Base-by-base conservation (phyloP, 2,797 vertebrate genomes). In the Miichthys miiuy region DNA sequence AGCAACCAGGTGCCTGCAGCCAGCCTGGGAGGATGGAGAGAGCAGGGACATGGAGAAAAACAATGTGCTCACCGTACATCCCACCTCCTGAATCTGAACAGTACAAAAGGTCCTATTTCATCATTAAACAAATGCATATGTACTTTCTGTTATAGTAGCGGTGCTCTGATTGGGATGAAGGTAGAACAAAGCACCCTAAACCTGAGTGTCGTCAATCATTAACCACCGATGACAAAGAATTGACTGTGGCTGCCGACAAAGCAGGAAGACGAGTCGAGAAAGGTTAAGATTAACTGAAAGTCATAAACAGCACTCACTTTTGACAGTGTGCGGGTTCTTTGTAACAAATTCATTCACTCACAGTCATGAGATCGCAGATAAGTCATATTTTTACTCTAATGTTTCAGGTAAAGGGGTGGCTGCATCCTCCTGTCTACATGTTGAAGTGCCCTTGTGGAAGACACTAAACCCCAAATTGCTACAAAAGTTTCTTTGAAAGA, bases 1-100 rank as follows among this genome's bases (percentile, higher is more conserved):
- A 86, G 92, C 88, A 94, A 94, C 92, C 66, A 65, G 82, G 85
- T 65, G 80, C 74, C 83, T 64, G 65, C 54, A 71, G 80, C 78
- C 73, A 77, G 71, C 88, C 88, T 48, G 62, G 62, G 81, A 83
- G 69, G 76, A 81, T 34, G 72, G 66, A 75, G 79, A 38, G 62
- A 76, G 56, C 38, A 67, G 54, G 57, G 55, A 41, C 58, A 73
- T 1, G 5, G n/a, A 82, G 84, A 82, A 85, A 86, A 89, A 90
- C 86, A 91, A 86, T 54, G 2, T 30, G 27, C 41, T 63, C 12
- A 21, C 38, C 52, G 7, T 20, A 16, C 14, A 2, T 25, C 23
- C 67, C 52, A 48, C 41, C 38, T 65, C 60, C 55, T 47, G 61
- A 41, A 44, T 56, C 23, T 42, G 9, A 77, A 56, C 47, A 25